phyloP scores from a whole-genome alignment of 2,113 vertebrate species.

The human (Homo sapiens) region DNA sequence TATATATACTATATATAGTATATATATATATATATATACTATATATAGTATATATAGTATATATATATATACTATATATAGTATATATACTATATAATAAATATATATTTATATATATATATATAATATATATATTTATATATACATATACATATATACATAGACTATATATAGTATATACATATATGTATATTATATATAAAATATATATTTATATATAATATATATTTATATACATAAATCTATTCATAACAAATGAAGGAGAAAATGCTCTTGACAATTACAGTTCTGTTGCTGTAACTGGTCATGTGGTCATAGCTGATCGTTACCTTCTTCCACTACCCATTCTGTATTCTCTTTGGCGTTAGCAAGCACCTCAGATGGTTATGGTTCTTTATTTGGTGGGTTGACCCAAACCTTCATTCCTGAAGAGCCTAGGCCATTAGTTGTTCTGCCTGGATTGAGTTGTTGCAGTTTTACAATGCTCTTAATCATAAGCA shows the following conservation, averaged over 20 bases:
- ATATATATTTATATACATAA: no score
- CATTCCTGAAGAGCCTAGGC: background rate
- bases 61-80: no score
- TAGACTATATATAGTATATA: no score
- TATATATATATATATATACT: no score
- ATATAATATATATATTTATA: no score
- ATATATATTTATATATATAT: no score
- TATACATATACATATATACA: no score
- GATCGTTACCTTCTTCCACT: background rate
- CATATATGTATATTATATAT: no score
- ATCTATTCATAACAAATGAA: background rate
- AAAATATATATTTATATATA: no score
- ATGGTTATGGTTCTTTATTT: background rate
- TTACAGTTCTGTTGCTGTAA: background rate
- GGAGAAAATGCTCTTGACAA: background rate
- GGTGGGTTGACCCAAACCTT: background rate
- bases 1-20: no score
- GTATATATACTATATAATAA: no score
- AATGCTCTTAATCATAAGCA: background rate
- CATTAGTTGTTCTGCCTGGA: background rate
- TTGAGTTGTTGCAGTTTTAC: background rate
- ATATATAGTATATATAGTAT: no score
- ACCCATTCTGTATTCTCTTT: background rate
- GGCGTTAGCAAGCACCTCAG: background rate
- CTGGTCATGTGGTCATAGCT: background rate